Evolutionary conservation across 2,888 invertebrate genomes (phyloP).

Genomic region (Conomelus anceps): DNA sequence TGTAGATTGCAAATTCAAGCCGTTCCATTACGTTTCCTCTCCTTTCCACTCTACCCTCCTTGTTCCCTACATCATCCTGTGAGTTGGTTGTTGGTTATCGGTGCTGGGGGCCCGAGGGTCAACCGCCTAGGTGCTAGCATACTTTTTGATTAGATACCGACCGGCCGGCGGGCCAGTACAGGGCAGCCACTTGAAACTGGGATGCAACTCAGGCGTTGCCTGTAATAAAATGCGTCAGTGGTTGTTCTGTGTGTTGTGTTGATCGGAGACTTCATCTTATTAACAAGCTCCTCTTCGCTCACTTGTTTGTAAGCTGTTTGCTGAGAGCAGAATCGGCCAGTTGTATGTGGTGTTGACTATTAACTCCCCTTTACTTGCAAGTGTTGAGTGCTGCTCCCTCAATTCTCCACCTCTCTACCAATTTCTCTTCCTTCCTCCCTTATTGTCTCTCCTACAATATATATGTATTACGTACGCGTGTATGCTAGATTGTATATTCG

Average conservation of each 20-base stretch:
- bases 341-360: no score
- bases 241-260: no score
- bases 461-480: no score
- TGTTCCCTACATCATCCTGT: no score
- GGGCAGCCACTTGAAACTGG: not conserved
- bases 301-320: not conserved
- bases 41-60: no score
- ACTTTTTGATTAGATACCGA: not conserved
- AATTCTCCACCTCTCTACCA: not conserved
- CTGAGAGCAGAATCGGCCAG: no score
- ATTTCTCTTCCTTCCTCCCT: not conserved
- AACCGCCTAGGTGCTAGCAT: not conserved
- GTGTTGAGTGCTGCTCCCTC: not conserved
- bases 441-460: not conserved
- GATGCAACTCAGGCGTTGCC: not conserved
- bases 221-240: not conserved
- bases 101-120: not conserved
- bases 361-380: no score
- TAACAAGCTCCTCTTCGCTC: not conserved
- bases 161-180: no score
- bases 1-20: not conserved
- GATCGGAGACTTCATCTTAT: not conserved
- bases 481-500: not conserved
- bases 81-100: not conserved
- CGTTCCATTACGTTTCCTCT: not conserved